Percentiles rank a stretch among this genome's conserved stretches.
Conservation (phyloP, 1,140 invertebrate genomes). For the Anadara kagoshimensis region DNA sequence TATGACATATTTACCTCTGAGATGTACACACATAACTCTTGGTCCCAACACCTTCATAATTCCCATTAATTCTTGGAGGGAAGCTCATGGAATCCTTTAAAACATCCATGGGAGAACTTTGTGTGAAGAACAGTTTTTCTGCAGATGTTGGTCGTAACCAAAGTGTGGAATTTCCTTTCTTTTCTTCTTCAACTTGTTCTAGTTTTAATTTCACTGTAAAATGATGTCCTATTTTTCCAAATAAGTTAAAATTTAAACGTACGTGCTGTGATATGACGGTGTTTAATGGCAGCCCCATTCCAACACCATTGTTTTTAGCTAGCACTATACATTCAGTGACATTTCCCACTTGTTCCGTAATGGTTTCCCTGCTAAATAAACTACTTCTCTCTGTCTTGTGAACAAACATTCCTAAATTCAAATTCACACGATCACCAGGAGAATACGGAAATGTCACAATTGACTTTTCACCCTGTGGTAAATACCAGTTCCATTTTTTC, state of each 20-base stretch:
- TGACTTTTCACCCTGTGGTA: constrained; percentile 33
- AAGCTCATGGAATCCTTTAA: constrained; percentile 34
- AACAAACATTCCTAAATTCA: constrained; percentile 51
- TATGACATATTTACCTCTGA: constrained; percentile 38
- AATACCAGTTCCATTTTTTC: constrained; percentile 53
- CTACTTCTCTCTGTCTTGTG: constrained; percentile 53
- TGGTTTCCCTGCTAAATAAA: constrained; percentile 51
- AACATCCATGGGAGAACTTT: constrained; percentile 35
- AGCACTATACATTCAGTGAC: constrained; percentile 53
- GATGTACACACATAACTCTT: constrained; percentile 47
- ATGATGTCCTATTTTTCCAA: constrained; percentile 48
- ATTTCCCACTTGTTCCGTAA: constrained; percentile 48
- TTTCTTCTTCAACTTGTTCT: constrained; percentile 39
- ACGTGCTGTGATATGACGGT: constrained; percentile 47
- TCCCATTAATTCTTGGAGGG: constrained; percentile 37
- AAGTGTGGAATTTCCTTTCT: constrained; percentile 43
- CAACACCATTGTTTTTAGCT: constrained; percentile 50
- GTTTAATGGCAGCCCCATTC: constrained; percentile 46
- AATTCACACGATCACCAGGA: constrained; percentile 52
- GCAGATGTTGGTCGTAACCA: constrained; percentile 49
- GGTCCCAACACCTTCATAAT: constrained; percentile 38
- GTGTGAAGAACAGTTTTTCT: constrained; percentile 50
- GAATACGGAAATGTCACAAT: constrained; percentile 49
- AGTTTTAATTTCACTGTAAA: constrained; percentile 48
- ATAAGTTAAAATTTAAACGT: constrained; percentile 49